Base-by-base conservation (phyloP, 2,113 vertebrate genomes). In the Sander lucioperca region DNA sequence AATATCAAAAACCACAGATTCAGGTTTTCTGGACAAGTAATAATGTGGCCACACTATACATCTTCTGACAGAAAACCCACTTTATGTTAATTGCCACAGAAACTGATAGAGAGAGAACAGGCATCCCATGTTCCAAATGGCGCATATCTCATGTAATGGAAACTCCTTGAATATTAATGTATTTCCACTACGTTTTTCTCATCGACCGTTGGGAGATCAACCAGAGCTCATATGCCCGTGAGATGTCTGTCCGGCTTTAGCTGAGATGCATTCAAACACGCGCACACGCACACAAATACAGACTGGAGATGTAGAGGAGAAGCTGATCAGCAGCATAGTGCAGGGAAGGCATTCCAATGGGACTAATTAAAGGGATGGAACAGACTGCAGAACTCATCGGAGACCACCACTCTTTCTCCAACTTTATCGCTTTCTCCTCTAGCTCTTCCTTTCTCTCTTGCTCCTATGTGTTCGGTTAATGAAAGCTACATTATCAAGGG, bases 341-440 rank as follows among this genome's bases (percentile, higher is more conserved):
- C 69, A n/a, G 82, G 65, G 75, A 84, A 86, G 81, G 76, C 83
- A 80, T 88, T 94, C 93, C 93, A 94, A 86, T 61, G 93, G 93
- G 93, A 94, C 93, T 94, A 94, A 94, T 94, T 94, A 94, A 92
- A 93, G 85, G 85, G 89, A 91, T 89, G 91, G 91, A 94, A 94
- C 93, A 94, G 92, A 93, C 91, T 92, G 93, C 74, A 88, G 77
- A 88, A 91, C 82, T 89, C 93, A 90, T 85, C 8, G n/a, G 93
- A 91, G 92, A 93, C 82, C 68, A 58, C 75, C 82, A 64, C 70
- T 85, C 79, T 71, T 90, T 88, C 86, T 88, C 74, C 61, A 73
- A 67, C 85, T 81, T 51, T 27, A 19, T 78, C 74, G 61, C 78
- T 81, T 69, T 85, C 81, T 83, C 58, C 58, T 30, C 68, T 74